These are phyloP conservation scores for Heliothis peltigera DNA, from an alignment of 2,888 invertebrate species.

Conservation along the genomic window DNA sequence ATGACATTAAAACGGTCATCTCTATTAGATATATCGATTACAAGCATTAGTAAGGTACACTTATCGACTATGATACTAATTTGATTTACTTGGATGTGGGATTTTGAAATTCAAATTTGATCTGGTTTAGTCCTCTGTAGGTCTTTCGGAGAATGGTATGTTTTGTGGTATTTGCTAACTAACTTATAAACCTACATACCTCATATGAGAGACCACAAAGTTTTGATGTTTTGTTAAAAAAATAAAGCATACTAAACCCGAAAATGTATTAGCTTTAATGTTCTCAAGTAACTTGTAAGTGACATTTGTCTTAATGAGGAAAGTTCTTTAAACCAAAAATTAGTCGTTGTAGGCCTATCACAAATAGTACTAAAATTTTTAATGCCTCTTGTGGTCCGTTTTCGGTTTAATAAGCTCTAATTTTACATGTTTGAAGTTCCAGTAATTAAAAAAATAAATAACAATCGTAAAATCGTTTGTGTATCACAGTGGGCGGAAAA, in stretches of 20 bases:
- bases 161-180: background rate
- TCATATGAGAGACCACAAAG: background rate
- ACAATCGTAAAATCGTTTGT: slow-evolving; percentile 40
- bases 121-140: background rate
- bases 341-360: slow-evolving; percentile 7
- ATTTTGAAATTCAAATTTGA: background rate
- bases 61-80: slow-evolving; percentile 10
- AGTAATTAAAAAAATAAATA: slow-evolving; percentile 37
- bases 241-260: too few species aligned
- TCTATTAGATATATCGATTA: slow-evolving; percentile 17
- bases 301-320: slow-evolving; percentile 34
- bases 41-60: slow-evolving; percentile 2
- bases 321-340: slow-evolving; percentile 27
- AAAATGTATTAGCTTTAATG: too few species aligned
- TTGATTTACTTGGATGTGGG: background rate
- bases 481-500: slow-evolving; percentile 56
- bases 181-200: background rate
- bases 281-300: too few species aligned
- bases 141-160: background rate
- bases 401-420: slow-evolving; percentile 13
- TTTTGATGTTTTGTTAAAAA: too few species aligned
- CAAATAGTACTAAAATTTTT: slow-evolving; percentile 4
- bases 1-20: slow-evolving; percentile 8
- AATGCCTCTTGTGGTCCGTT: background rate
- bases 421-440: slow-evolving; percentile 21